Percentiles rank a stretch among this genome's conserved stretches.
Conservation (phyloP, 2,797 vertebrate genomes). For the Pelodytes ibericus region DNA sequence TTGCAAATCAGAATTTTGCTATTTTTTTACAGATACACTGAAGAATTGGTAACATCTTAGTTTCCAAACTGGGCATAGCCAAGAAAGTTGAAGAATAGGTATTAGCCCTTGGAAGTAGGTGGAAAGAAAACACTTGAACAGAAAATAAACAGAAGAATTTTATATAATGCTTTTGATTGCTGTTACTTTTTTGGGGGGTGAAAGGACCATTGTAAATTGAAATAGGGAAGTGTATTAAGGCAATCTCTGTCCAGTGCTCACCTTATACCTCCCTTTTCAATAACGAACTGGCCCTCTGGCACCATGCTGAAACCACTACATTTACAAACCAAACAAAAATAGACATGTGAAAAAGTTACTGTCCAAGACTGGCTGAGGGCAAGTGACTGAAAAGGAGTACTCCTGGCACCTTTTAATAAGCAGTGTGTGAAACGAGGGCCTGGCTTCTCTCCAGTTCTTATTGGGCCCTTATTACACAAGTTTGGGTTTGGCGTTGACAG, state of each 20-base stretch:
- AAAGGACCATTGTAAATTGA: slow-evolving; percentile 2
- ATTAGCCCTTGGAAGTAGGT: too few species aligned
- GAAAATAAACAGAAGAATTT: too few species aligned
- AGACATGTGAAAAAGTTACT: slow-evolving; percentile 31
- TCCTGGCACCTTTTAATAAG: slow-evolving; percentile 45
- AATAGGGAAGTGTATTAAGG: slow-evolving; percentile 19
- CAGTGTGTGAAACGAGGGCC: slow-evolving; percentile 22
- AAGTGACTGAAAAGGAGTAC: slow-evolving; percentile 34
- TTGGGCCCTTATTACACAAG: slow-evolving; percentile 30
- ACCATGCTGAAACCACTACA: slow-evolving; percentile 34
- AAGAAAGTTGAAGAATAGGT: too few species aligned
- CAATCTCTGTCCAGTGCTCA: slow-evolving; percentile 26
- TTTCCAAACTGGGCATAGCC: too few species aligned
- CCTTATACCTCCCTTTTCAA: slow-evolving; percentile 5
- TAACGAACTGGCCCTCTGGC: slow-evolving; percentile 22
- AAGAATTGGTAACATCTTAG: too few species aligned
- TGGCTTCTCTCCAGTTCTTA: slow-evolving; percentile 13
- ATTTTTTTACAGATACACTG: too few species aligned
- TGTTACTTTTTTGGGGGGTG: too few species aligned
- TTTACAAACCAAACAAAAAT: slow-evolving; percentile 43
- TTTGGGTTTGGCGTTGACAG: slow-evolving; percentile 9
- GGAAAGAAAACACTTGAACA: too few species aligned
- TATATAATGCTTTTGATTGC: too few species aligned
- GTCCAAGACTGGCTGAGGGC: slow-evolving; percentile 24
- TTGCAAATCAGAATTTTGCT: too few species aligned